These are phyloP conservation scores for Deilephila elpenor DNA, from an alignment of 2,888 invertebrate genomes.

Conservation along the genomic window DNA sequence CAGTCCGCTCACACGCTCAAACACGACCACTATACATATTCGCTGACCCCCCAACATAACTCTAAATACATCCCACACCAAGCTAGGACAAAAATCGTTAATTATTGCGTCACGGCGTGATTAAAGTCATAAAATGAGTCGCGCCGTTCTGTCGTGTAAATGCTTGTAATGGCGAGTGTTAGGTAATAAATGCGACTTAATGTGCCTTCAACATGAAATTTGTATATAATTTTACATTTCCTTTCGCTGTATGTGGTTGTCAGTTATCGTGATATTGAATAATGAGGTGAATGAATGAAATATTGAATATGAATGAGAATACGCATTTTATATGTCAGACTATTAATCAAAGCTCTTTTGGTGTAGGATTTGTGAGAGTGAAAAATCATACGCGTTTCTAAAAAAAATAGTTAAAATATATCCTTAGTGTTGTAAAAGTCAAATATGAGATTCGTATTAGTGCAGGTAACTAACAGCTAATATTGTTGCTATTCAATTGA, in stretches of 20 bases:
- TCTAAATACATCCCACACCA: background rate
- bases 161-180: background rate
- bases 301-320: too few species aligned
- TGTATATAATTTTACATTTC: background rate
- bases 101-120: constrained; percentile 16
- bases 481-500: too few species aligned
- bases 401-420: too few species aligned
- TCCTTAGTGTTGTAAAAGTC: too few species aligned
- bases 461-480: too few species aligned
- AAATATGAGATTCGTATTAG: too few species aligned
- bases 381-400: too few species aligned
- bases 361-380: too few species aligned
- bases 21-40: too few species aligned
- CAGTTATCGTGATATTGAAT: background rate
- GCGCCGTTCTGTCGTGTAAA: constrained; percentile 8
- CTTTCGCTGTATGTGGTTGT: background rate
- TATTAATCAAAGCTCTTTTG: too few species aligned
- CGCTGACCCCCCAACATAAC: background rate
- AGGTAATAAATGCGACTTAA: background rate
- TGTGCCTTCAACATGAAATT: background rate
- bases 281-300: background rate
- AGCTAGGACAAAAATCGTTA: constrained; percentile 2
- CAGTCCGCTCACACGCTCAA: too few species aligned
- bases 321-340: too few species aligned
- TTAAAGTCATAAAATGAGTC: background rate